These are phyloP conservation scores for Neodon shergylaensis DNA, from an alignment of 2,113 vertebrate species.

Conservation along the genomic window DNA sequence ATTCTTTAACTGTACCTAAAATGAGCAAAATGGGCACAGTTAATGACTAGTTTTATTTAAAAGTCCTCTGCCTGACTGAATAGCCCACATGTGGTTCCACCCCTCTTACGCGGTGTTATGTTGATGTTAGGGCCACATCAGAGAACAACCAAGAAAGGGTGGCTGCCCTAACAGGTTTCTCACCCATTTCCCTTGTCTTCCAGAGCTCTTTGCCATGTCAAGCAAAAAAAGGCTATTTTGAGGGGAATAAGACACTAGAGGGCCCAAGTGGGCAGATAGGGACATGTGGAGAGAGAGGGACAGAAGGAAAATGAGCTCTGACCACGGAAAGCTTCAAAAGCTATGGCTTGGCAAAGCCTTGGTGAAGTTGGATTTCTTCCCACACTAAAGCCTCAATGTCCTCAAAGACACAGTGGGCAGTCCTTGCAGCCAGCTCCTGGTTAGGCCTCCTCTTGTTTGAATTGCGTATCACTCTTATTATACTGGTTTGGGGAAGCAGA, in stretches of 20 bases:
- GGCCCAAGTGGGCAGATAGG: not conserved
- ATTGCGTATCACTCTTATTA: not conserved
- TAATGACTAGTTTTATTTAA: not conserved
- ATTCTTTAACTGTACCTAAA: constrained; percentile 86
- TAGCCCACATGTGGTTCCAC: not conserved
- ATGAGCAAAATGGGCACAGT: constrained; percentile 77
- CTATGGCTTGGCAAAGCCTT: not conserved
- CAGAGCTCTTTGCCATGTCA: not conserved
- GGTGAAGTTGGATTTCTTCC: not conserved
- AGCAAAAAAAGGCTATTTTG: not conserved
- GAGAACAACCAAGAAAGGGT: no score
- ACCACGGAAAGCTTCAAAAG: not conserved
- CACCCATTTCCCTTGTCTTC: not conserved
- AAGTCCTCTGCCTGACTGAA: not conserved
- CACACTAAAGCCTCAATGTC: not conserved
- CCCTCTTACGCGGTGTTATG: not conserved
- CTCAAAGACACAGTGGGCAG: not conserved
- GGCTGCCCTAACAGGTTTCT: not conserved
- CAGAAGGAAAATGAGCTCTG: not conserved
- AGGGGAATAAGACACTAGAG: not conserved
- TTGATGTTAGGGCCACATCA: no score
- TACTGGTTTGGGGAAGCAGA: not conserved
- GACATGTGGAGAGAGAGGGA: not conserved
- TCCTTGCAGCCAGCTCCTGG: not conserved
- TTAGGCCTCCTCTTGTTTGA: not conserved